Conservation (phyloP, 2,113 vertebrate species). For the Amblyornis subalaris region DNA sequence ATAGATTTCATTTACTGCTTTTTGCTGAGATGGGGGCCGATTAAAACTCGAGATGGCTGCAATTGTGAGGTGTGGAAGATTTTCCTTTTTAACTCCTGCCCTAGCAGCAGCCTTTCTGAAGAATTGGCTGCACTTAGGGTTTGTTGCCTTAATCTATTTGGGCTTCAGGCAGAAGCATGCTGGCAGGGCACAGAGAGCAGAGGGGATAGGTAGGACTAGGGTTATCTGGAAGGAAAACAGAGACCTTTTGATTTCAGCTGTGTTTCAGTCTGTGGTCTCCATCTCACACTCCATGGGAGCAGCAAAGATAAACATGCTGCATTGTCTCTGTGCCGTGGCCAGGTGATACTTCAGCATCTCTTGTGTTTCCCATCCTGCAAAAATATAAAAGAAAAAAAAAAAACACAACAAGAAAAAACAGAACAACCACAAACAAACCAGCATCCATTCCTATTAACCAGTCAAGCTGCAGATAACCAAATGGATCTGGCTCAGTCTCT, state of each 20-base stretch:
- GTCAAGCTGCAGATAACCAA: not conserved
- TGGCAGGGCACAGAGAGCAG: slow-evolving; percentile 60
- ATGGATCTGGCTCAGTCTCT: not conserved
- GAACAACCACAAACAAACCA: not conserved
- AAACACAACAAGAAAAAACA: not conserved
- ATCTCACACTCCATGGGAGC: slow-evolving; percentile 11
- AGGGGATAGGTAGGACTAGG: slow-evolving; percentile 50
- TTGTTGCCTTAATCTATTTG: slow-evolving; percentile 67
- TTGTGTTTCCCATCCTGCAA: not conserved
- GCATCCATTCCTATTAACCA: not conserved
- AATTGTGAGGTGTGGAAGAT: slow-evolving; percentile 52
- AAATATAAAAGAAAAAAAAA: not conserved
- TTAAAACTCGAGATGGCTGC: slow-evolving; percentile 58
- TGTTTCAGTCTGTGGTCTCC: slow-evolving; percentile 34
- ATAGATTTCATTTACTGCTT: slow-evolving; percentile 71
- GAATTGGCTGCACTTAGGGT: slow-evolving; percentile 62
- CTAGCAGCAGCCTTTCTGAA: slow-evolving; percentile 55
- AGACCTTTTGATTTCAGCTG: slow-evolving; percentile 67
- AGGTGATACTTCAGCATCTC: slow-evolving; percentile 13
- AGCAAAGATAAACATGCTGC: slow-evolving; percentile 33
- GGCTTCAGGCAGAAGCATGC: slow-evolving; percentile 61
- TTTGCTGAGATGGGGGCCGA: slow-evolving; percentile 49
- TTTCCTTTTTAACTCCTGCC: slow-evolving; percentile 72
- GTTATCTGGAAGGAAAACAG: slow-evolving; percentile 72
- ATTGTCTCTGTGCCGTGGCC: not conserved